Conservation (phyloP, 2,797 vertebrate genomes). For the Crax fasciolata region DNA sequence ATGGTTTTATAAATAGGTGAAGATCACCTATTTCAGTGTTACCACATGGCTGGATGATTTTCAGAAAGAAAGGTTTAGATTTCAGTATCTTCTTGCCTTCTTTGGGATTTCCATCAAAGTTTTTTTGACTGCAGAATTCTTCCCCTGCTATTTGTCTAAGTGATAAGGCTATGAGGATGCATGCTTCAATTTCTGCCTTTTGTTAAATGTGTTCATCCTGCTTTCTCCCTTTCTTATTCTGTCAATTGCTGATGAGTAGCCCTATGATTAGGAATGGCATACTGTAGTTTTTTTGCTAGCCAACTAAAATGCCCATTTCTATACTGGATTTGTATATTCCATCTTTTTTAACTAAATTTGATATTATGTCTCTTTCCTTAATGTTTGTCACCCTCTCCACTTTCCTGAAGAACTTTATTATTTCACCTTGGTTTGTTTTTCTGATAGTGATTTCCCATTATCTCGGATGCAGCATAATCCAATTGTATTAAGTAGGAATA, state of each 20-base stretch:
- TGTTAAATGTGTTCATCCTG: background rate
- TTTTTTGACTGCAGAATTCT: background rate
- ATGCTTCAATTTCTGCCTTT: background rate
- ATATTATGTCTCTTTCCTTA: background rate
- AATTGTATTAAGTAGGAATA: background rate
- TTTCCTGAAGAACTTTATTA: background rate
- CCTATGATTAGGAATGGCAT: background rate
- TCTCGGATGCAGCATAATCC: background rate
- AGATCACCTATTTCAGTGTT: background rate
- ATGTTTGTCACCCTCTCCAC: background rate
- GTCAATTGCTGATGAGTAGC: background rate
- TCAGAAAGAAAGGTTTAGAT: background rate
- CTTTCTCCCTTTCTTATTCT: background rate
- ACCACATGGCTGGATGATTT: background rate
- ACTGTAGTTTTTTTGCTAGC: background rate
- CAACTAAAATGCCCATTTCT: background rate
- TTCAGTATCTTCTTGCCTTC: background rate
- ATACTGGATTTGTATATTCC: background rate
- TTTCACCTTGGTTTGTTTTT: constrained; percentile 10
- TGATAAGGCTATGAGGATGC: background rate
- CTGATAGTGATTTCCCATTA: background rate
- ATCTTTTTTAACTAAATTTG: background rate
- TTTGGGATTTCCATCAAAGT: background rate
- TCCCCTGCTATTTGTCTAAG: background rate
- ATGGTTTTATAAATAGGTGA: background rate